Percentiles rank a stretch among this genome's conserved stretches.
These are phyloP conservation scores for Drosophila neonasuta DNA, from an alignment of 2,888 invertebrate genomes.

Conservation along the genomic window DNA sequence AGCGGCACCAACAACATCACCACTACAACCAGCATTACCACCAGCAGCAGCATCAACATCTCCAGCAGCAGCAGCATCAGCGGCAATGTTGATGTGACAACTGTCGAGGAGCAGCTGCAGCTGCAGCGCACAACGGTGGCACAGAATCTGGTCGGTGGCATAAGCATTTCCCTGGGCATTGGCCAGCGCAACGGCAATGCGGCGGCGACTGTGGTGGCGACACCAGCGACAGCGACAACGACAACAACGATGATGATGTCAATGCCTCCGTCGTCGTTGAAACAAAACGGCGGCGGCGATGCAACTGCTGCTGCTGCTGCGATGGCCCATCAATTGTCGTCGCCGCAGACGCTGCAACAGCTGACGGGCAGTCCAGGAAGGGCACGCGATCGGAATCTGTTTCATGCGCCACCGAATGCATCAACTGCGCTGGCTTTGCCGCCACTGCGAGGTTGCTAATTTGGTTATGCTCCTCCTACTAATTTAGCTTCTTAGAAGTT, in stretches of 20 bases:
- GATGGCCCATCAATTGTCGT: constrained; percentile 58
- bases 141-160: constrained; percentile 76
- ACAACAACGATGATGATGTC: constrained; percentile 18
- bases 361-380: constrained; percentile 82
- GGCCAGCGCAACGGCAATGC: constrained; percentile 63
- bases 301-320: background rate
- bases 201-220: constrained; percentile 30
- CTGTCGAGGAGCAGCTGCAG: constrained; percentile 32
- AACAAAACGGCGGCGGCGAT: constrained; percentile 67
- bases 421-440: constrained; percentile 80
- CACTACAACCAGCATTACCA: constrained; percentile 25
- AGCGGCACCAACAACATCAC: constrained; percentile 2
- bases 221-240: constrained; percentile 29
- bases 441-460: constrained; percentile 81
- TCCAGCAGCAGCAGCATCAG: constrained; percentile 18
- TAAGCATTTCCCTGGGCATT: constrained; percentile 78
- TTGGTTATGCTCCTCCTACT: constrained; percentile 50
- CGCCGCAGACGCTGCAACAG: constrained; percentile 80
- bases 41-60: constrained; percentile 19
- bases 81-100: constrained; percentile 26
- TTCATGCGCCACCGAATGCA: constrained; percentile 80
- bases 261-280: constrained; percentile 12
- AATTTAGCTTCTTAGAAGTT: constrained; percentile 29
- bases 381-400: constrained; percentile 82
- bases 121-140: constrained; percentile 63